phyloP scores from a whole-genome alignment of 2,797 vertebrate species.

The Pristis pectinata region DNA sequence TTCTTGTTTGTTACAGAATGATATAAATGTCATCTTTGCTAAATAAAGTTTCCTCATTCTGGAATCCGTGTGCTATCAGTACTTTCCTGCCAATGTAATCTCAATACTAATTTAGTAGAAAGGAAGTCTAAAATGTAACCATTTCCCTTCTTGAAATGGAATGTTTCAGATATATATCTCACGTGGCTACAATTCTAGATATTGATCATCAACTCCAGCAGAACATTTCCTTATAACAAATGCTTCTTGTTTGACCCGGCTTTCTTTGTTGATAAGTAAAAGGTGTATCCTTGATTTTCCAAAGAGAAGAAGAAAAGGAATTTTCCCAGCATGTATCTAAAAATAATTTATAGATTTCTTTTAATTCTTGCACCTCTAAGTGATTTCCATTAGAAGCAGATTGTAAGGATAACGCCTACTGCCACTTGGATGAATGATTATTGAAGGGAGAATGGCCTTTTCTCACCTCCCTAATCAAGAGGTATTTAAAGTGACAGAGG shows the following conservation, averaged over 20 bases:
- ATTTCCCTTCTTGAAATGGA: background rate
- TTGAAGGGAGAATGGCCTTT: background rate
- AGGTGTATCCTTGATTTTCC: background rate
- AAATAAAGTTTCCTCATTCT: background rate
- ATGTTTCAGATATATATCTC: background rate
- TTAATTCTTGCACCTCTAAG: background rate
- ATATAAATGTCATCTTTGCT: background rate
- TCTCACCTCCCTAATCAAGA: background rate
- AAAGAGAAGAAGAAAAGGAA: too few relatives aligned
- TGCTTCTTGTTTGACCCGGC: background rate
- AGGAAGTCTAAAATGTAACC: background rate
- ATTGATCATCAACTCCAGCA: background rate
- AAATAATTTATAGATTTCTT: background rate
- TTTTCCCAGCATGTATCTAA: background rate
- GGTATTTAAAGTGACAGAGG: background rate
- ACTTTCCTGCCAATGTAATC: background rate
- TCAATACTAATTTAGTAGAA: background rate
- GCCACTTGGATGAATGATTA: background rate
- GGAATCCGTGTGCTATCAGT: background rate
- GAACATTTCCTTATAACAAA: background rate
- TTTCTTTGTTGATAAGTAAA: background rate
- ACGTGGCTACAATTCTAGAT: background rate
- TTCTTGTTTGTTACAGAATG: background rate
- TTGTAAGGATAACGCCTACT: background rate
- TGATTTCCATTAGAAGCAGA: background rate